A percentile compares a stretch with the other conserved stretches of the same genome.
phyloP scores from a whole-genome alignment of 1,140 invertebrate species.

The Aphidius gifuensis region DNA sequence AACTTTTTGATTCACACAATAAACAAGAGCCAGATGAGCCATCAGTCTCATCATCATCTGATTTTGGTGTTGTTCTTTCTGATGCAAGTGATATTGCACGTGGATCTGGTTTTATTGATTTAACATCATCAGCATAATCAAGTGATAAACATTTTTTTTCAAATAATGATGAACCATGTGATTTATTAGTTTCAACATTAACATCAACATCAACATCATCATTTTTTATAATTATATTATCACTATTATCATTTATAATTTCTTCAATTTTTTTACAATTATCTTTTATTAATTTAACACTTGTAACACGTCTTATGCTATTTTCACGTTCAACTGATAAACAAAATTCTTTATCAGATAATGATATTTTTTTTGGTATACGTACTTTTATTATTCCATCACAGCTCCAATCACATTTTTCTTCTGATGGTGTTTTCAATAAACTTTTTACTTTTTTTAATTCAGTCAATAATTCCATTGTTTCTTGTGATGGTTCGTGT shows the following conservation, averaged over 20 bases:
- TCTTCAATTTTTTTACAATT: constrained; percentile 2
- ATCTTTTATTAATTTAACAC: constrained; percentile 9
- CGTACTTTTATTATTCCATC: constrained; percentile 34
- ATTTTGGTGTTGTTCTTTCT: constrained; percentile 32
- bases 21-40: constrained; percentile 32
- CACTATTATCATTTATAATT: neutral
- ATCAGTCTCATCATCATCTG: constrained; percentile 32
- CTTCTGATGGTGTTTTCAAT: constrained; percentile 44
- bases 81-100: constrained; percentile 44
- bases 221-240: too few relatives aligned
- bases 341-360: constrained; percentile 52
- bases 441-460: constrained; percentile 48
- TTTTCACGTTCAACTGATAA: constrained; percentile 50
- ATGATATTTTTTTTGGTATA: constrained; percentile 45
- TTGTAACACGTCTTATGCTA: constrained; percentile 37
- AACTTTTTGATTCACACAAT: constrained; percentile 43
- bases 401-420: constrained; percentile 32
- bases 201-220: neutral
- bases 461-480: constrained; percentile 48
- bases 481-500: constrained; percentile 52
- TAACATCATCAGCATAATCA: constrained; percentile 50
- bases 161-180: constrained; percentile 38
- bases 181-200: neutral
- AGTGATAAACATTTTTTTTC: constrained; percentile 47
- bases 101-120: constrained; percentile 36